Conservation (phyloP, 2,888 invertebrate species). For the Apeira syringaria region DNA sequence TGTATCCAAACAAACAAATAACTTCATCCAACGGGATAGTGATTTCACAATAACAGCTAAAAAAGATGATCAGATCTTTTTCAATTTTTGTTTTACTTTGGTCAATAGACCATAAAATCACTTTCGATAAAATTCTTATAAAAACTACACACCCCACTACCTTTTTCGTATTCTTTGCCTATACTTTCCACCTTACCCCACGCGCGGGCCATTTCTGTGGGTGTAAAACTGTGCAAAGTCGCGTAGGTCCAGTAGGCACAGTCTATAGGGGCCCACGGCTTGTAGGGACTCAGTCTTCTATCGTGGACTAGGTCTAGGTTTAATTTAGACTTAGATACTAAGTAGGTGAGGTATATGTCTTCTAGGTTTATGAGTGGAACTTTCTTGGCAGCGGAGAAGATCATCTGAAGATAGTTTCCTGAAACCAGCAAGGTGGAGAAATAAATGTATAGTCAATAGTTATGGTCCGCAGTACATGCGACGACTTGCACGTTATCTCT, state of each 20-base stretch:
- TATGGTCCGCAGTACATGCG: neutral
- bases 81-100: too few relatives aligned
- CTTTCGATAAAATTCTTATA: conserved; percentile 39
- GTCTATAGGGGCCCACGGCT: conserved; percentile 34
- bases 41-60: too few relatives aligned
- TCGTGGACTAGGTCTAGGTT: conserved; percentile 82
- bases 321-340: conserved; percentile 82
- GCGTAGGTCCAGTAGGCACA: conserved; percentile 58
- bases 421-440: conserved; percentile 39
- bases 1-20: too few relatives aligned
- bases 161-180: conserved; percentile 9
- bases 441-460: too few relatives aligned
- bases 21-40: too few relatives aligned
- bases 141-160: conserved; percentile 35
- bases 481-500: too few relatives aligned
- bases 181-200: conserved; percentile 44
- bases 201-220: conserved; percentile 42
- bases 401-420: conserved; percentile 55
- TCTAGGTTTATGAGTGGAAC: conserved; percentile 87
- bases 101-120: too few relatives aligned
- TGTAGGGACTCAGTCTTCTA: conserved; percentile 72
- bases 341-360: conserved; percentile 88
- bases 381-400: conserved; percentile 79
- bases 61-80: too few relatives aligned
- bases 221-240: conserved; percentile 48